A percentile compares a stretch with the other conserved stretches of the same genome.
Evolutionary conservation across 2,113 vertebrate genomes (phyloP).

Genomic region (Apaloderma vittatum): DNA sequence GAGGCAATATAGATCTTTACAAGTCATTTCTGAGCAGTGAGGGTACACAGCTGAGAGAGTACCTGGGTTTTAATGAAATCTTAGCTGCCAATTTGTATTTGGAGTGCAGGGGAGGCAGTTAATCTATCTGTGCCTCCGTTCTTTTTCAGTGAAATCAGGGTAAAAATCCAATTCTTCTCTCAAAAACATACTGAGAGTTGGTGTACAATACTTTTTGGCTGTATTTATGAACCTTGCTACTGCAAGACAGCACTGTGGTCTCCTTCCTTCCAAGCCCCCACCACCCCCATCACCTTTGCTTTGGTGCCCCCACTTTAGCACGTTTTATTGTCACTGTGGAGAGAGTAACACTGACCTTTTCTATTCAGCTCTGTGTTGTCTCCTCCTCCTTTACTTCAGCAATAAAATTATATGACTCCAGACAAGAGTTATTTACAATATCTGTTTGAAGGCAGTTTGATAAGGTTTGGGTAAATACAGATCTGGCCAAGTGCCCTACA

Average conservation of each 20-base stretch:
- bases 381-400: neutral
- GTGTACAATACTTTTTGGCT: neutral
- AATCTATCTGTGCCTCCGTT: neutral
- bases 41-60: neutral
- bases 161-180: neutral
- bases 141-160: neutral
- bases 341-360: neutral
- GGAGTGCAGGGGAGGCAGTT: neutral
- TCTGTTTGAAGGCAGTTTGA: neutral
- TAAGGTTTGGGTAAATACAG: constrained; percentile 9
- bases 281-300: neutral
- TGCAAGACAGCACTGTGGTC: too few relatives aligned
- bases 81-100: neutral
- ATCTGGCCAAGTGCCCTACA: neutral
- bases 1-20: neutral
- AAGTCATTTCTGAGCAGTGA: neutral
- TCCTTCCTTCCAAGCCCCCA: neutral
- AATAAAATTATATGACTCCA: neutral
- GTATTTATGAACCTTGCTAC: neutral
- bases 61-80: neutral
- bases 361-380: neutral
- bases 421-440: neutral
- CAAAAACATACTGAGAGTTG: neutral
- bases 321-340: neutral
- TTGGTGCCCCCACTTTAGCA: neutral